These are phyloP conservation scores for Acleris laterana DNA, from an alignment of 2,888 invertebrate genomes.

Conservation along the genomic window DNA sequence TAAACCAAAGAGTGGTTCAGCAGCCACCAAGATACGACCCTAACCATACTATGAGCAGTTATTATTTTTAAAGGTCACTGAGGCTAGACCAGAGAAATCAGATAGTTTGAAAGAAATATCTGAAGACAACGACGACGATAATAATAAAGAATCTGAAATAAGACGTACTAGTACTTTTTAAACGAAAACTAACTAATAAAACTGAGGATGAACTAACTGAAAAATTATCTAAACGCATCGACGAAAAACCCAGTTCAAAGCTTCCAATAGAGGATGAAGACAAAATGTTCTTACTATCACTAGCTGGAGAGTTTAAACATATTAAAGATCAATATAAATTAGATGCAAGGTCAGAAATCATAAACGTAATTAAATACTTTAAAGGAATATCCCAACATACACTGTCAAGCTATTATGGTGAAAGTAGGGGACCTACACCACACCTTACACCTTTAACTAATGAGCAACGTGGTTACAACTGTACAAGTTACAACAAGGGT, in stretches of 20 bases:
- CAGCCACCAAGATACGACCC: slow-evolving; percentile 5
- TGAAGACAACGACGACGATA: neutral
- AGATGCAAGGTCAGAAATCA: slow-evolving; percentile 4
- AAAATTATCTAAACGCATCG: slow-evolving; percentile 6
- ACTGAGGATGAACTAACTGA: neutral
- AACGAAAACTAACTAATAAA: slow-evolving; percentile 6
- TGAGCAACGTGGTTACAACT: slow-evolving; percentile 1
- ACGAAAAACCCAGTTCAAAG: neutral
- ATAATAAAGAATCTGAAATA: neutral
- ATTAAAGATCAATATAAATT: slow-evolving; percentile 7
- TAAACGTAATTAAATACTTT: slow-evolving; percentile 9
- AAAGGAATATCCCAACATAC: slow-evolving; percentile 7
- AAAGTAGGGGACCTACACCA: neutral
- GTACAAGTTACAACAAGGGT: neutral
- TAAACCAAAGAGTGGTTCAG: slow-evolving; percentile 16
- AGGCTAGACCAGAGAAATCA: slow-evolving; percentile 5
- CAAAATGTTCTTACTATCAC: slow-evolving; percentile 4
- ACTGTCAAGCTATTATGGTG: neutral
- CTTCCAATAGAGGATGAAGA: neutral
- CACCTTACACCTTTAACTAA: neutral
- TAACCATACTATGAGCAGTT: slow-evolving; percentile 1
- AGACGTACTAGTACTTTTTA: neutral
- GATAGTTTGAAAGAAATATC: slow-evolving; percentile 2
- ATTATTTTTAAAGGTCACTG: slow-evolving; percentile 2
- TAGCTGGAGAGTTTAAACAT: slow-evolving; percentile 1